phyloP scores from a whole-genome alignment of 2,888 invertebrate genomes.

The Spisula solida region DNA sequence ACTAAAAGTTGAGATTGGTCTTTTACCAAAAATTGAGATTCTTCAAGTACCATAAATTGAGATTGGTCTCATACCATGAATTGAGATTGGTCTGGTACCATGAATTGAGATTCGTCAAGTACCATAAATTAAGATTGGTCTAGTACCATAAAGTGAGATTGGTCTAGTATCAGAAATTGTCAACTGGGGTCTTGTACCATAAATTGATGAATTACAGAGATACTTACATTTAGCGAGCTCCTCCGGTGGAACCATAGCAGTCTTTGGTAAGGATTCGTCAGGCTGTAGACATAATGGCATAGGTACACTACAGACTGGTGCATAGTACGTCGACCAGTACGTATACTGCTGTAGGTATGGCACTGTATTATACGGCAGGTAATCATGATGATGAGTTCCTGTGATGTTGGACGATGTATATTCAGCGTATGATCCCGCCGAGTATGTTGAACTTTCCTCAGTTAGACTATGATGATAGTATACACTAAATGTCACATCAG shows the following conservation, averaged over 20 bases:
- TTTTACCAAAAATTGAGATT: neutral
- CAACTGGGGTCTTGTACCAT: too few species aligned
- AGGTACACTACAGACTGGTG: slow-evolving; percentile 73
- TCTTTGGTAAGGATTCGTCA: slow-evolving; percentile 78
- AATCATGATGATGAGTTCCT: slow-evolving; percentile 58
- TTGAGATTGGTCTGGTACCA: neutral
- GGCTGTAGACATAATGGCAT: slow-evolving; percentile 77
- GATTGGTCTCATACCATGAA: neutral
- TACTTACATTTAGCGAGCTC: slow-evolving; percentile 85
- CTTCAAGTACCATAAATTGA: neutral
- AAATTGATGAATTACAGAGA: neutral
- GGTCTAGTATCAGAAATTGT: too few species aligned
- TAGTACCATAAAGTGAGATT: too few species aligned
- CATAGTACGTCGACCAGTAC: slow-evolving; percentile 73
- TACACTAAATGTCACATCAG: slow-evolving; percentile 83
- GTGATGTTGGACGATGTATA: slow-evolving; percentile 57
- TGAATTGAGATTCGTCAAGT: neutral
- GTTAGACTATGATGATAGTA: slow-evolving; percentile 83
- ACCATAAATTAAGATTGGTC: too few species aligned
- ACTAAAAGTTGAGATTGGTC: too few species aligned
- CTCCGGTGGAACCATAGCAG: slow-evolving; percentile 83
- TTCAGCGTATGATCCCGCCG: slow-evolving; percentile 68
- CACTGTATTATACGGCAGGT: slow-evolving; percentile 51
- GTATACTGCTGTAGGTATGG: slow-evolving; percentile 73
- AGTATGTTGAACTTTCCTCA: slow-evolving; percentile 52